Evolutionary conservation across 2,888 invertebrate species (phyloP).

Genomic region (Tolmerus cingulatus): DNA sequence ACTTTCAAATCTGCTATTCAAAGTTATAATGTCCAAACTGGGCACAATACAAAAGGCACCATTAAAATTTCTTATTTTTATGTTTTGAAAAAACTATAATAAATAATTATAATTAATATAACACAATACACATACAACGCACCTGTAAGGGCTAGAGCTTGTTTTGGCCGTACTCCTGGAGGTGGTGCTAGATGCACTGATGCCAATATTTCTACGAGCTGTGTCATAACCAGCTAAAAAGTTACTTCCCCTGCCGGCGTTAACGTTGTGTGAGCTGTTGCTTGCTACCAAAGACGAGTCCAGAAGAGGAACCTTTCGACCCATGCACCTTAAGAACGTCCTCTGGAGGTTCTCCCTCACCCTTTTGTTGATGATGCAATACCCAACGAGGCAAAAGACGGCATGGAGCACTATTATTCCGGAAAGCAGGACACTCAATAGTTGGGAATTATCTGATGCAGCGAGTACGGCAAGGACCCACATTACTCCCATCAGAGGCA

Average conservation of each 20-base stretch:
- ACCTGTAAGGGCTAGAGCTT: conserved; percentile 90
- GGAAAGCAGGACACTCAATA: conserved; percentile 80
- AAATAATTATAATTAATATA: too few species aligned
- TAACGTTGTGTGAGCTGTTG: conserved; percentile 79
- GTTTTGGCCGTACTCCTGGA: conserved; percentile 94
- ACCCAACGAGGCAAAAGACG: conserved; percentile 82
- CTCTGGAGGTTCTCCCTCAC: conserved; percentile 75
- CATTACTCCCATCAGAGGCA: conserved; percentile 83
- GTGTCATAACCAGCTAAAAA: conserved; percentile 66
- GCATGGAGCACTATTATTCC: conserved; percentile 81
- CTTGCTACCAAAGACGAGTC: conserved; percentile 78
- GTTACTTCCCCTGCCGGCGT: conserved; percentile 55
- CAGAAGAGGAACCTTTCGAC: conserved; percentile 80
- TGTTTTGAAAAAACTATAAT: not conserved
- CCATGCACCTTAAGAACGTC: conserved; percentile 75
- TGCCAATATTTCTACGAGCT: conserved; percentile 81
- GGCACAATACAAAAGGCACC: too few species aligned
- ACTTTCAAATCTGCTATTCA: too few species aligned
- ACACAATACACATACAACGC: conserved; percentile 45
- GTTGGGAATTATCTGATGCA: conserved; percentile 76
- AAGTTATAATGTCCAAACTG: too few species aligned
- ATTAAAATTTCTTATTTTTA: too few species aligned
- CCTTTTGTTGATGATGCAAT: conserved; percentile 85
- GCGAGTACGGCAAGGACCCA: conserved; percentile 87
- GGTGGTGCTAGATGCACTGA: conserved; percentile 94